phyloP scores from a whole-genome alignment of 35 echinoderm and acorn worm genomes.

The Patiria miniata region DNA sequence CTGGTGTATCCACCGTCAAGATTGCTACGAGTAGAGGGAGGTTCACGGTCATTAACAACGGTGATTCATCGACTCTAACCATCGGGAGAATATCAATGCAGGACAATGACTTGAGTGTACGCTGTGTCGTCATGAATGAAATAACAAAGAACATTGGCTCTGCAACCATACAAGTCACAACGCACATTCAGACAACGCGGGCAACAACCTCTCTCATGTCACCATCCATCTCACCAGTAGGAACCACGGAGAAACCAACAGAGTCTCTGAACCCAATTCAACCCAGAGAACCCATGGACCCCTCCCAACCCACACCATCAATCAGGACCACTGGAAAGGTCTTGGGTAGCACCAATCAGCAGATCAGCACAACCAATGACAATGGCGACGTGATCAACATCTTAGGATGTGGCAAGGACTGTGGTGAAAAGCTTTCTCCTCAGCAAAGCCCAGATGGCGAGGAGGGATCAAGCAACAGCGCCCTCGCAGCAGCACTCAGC shows the following conservation, averaged over 20 bases:
- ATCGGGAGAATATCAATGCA: not conserved
- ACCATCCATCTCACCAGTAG: not conserved
- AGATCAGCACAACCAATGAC: not conserved
- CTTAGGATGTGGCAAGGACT: not conserved
- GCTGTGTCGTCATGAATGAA: constrained; percentile 29
- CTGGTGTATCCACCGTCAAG: not conserved
- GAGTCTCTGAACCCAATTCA: not conserved
- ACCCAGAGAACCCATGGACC: not conserved
- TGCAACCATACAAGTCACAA: not conserved
- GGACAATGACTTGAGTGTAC: constrained; percentile 8
- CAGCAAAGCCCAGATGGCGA: not conserved
- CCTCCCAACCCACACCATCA: not conserved
- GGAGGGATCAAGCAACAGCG: not conserved
- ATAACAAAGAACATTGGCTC: not conserved
- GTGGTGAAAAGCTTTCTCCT: not conserved
- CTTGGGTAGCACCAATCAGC: not conserved
- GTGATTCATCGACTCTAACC: not conserved
- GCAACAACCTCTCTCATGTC: not conserved
- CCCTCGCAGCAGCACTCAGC: not conserved
- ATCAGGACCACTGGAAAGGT: not conserved
- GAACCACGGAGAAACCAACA: not conserved
- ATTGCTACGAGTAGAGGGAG: not conserved
- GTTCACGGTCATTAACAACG: not conserved
- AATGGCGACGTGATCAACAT: not conserved
- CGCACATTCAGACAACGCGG: not conserved